Conservation (phyloP, 2,797 vertebrate genomes). For the Caiman crocodilus region DNA sequence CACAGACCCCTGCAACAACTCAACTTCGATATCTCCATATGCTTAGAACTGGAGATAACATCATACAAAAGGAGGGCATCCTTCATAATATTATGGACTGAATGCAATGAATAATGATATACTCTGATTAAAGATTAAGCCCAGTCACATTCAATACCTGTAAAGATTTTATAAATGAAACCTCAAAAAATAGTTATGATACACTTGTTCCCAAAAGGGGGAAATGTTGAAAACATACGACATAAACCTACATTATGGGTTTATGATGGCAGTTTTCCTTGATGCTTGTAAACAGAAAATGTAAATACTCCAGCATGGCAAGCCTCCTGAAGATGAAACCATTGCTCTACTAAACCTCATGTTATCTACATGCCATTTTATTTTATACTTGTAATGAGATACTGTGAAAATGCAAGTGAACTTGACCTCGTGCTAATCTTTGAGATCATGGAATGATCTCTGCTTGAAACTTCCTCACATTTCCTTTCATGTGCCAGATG, state of each 20-base stretch:
- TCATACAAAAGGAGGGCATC: background rate
- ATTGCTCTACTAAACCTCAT: background rate
- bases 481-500: slow-evolving; percentile 64
- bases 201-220: background rate
- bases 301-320: background rate
- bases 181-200: background rate
- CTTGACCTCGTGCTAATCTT: slow-evolving; percentile 64
- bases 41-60: background rate
- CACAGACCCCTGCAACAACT: background rate
- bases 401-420: slow-evolving; percentile 20
- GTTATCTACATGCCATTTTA: background rate
- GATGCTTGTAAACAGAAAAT: background rate
- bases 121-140: accelerated
- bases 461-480: slow-evolving; percentile 53
- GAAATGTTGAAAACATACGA: background rate
- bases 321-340: slow-evolving; percentile 9
- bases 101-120: background rate
- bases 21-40: background rate
- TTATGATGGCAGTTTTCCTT: background rate
- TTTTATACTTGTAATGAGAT: slow-evolving; percentile 25
- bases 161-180: background rate
- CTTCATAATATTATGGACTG: background rate
- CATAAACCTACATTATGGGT: background rate
- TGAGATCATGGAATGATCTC: slow-evolving; percentile 50
- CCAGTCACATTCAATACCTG: background rate